Evolutionary conservation across 2,797 vertebrate species (phyloP).

Genomic region (Hydrophis major): DNA sequence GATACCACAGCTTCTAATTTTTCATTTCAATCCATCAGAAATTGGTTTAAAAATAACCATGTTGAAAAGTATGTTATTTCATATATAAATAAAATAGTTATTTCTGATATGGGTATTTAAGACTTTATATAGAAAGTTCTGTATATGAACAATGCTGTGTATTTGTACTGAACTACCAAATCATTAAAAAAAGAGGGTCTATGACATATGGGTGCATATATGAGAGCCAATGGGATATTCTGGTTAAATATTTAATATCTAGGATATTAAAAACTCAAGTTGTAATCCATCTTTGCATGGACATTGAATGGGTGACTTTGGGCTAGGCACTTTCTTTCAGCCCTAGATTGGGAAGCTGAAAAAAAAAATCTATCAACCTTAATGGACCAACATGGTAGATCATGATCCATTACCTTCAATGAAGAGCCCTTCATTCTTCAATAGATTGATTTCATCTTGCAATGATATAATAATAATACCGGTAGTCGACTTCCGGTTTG

Average conservation of each 20-base stretch:
- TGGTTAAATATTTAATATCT: background rate
- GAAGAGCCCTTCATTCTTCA: background rate
- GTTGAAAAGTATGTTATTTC: background rate
- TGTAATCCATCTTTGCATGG: background rate
- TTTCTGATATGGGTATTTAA: background rate
- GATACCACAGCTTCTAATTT: background rate
- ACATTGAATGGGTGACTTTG: background rate
- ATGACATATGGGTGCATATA: background rate
- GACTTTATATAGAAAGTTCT: background rate
- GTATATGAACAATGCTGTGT: background rate
- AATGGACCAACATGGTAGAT: background rate
- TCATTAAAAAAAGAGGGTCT: background rate
- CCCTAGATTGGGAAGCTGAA: background rate
- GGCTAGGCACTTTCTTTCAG: background rate
- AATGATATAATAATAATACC: background rate
- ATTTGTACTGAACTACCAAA: background rate
- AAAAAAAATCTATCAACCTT: background rate
- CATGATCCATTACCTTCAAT: background rate
- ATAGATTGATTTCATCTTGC: background rate
- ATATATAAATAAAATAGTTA: background rate
- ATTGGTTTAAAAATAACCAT: background rate
- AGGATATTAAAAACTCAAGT: background rate
- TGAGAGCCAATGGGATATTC: background rate
- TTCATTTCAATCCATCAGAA: background rate
- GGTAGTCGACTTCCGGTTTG: no score